Percentiles rank a stretch among this genome's conserved stretches.
These are phyloP conservation scores for Agrilus cyanescens DNA, from an alignment of 2,888 invertebrate species.

Conservation along the genomic window DNA sequence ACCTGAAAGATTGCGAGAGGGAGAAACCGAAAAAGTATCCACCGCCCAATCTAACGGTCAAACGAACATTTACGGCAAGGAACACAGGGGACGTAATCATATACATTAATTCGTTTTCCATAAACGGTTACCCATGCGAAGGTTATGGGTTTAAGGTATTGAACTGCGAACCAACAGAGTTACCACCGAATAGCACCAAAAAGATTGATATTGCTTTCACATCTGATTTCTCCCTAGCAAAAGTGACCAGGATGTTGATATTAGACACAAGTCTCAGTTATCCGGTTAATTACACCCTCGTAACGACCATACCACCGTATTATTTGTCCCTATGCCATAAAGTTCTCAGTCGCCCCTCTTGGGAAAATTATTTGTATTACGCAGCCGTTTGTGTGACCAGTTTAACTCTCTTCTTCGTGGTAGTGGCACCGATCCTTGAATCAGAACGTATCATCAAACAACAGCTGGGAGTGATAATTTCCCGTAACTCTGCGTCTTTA, in stretches of 20 bases:
- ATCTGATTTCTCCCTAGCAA: slow-evolving; percentile 73
- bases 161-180: slow-evolving; percentile 59
- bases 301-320: slow-evolving; percentile 48
- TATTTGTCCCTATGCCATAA: slow-evolving; percentile 57
- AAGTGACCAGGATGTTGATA: slow-evolving; percentile 52
- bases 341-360: slow-evolving; percentile 58
- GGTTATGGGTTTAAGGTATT: slow-evolving; percentile 70
- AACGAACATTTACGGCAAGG: slow-evolving; percentile 69
- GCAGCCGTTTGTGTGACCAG: slow-evolving; percentile 45
- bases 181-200: slow-evolving; percentile 59
- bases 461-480: slow-evolving; percentile 36
- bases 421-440: slow-evolving; percentile 59
- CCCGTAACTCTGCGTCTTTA: slow-evolving; percentile 40
- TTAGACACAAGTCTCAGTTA: slow-evolving; percentile 49
- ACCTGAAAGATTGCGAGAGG: slow-evolving; percentile 44
- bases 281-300: slow-evolving; percentile 54
- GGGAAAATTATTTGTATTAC: slow-evolving; percentile 63
- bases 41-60: slow-evolving; percentile 57
- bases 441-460: slow-evolving; percentile 54
- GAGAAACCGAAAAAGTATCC: slow-evolving; percentile 26
- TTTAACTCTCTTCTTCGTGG: slow-evolving; percentile 50
- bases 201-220: slow-evolving; percentile 80
- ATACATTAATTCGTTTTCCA: slow-evolving; percentile 52
- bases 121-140: slow-evolving; percentile 57
- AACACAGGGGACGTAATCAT: slow-evolving; percentile 90